Percentiles rank a stretch among this genome's conserved stretches.
Evolutionary conservation across 2,888 invertebrate species (phyloP).

Genomic region (Masnerella sp.): DNA sequence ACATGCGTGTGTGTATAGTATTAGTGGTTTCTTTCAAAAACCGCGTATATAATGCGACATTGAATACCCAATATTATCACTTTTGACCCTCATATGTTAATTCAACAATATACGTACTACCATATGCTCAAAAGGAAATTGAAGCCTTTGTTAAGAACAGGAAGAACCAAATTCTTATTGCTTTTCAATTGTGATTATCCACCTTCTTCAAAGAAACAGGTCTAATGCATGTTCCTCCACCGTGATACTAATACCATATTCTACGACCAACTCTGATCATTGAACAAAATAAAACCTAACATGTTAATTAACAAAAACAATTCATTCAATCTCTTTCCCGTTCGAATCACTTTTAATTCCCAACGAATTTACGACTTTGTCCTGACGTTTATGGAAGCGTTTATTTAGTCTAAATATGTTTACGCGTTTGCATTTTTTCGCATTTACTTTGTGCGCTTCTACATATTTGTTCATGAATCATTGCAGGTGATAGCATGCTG

Average conservation of each 20-base stretch:
- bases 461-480: slow-evolving; percentile 11
- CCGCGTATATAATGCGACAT: slow-evolving; percentile 34
- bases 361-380: no score
- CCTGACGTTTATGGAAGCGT: no score
- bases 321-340: no score
- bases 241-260: neutral
- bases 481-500: slow-evolving; percentile 12
- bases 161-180: slow-evolving; percentile 39
- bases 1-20: slow-evolving; percentile 21
- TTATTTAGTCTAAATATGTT: no score
- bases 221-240: neutral
- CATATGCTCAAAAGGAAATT: slow-evolving; percentile 52
- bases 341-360: no score
- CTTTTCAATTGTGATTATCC: slow-evolving; percentile 24
- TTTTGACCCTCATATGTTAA: slow-evolving; percentile 47
- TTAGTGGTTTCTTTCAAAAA: slow-evolving; percentile 38
- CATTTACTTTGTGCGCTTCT: slow-evolving; percentile 3
- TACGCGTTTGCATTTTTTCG: neutral
- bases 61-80: slow-evolving; percentile 49
- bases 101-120: slow-evolving; percentile 31
- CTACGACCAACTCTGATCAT: no score
- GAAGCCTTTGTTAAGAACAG: slow-evolving; percentile 44
- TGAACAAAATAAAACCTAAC: no score
- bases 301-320: no score
- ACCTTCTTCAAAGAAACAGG: slow-evolving; percentile 8